These are phyloP conservation scores for Drosophila parvula DNA, from an alignment of 1,140 invertebrate species.

Conservation along the genomic window DNA sequence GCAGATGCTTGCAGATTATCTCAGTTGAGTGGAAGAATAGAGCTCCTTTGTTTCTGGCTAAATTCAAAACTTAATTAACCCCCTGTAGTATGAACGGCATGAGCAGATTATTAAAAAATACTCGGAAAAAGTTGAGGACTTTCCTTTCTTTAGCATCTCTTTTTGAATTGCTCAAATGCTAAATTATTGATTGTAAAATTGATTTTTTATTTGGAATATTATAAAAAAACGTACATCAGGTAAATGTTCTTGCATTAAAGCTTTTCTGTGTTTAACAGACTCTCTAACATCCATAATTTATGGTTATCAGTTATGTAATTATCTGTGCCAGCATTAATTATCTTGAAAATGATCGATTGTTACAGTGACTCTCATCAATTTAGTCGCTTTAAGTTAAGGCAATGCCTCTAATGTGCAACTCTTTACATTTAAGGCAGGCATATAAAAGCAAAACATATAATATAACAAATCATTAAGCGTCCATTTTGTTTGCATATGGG, in stretches of 20 bases:
- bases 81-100: conserved; percentile 1
- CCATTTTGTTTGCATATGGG: conserved; percentile 43
- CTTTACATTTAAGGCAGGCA: conserved; percentile 5
- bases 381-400: not conserved
- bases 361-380: not conserved
- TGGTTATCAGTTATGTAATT: conserved; percentile 3
- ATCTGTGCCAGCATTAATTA: conserved; percentile 24
- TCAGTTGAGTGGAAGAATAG: conserved; percentile 40
- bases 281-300: conserved; percentile 13
- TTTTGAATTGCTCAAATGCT: not conserved
- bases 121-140: not conserved
- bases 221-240: too few species aligned
- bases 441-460: conserved; percentile 44
- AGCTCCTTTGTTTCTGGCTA: conserved; percentile 34
- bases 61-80: conserved; percentile 42
- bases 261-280: too few species aligned
- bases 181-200: not conserved
- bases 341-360: conserved; percentile 23
- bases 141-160: not conserved
- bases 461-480: conserved; percentile 67
- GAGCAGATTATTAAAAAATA: conserved; percentile 16
- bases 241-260: too few species aligned
- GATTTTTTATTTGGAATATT: not conserved
- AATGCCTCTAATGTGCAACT: not conserved
- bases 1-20: conserved; percentile 46